Conservation (phyloP, 2,888 invertebrate genomes). For the Axea sp. region DNA sequence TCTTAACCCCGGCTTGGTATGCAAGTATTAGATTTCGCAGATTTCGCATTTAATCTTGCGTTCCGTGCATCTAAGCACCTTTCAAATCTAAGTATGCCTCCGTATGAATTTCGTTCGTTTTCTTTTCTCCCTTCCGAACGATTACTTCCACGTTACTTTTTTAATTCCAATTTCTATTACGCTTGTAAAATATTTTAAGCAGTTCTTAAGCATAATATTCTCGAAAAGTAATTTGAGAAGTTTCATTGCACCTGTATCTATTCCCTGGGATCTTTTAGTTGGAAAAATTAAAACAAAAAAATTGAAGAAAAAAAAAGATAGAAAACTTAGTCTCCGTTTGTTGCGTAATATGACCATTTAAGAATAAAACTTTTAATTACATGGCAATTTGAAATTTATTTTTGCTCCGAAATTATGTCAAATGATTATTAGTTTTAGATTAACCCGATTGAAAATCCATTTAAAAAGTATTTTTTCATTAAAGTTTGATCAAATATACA, state of each 20-base stretch:
- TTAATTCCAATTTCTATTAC: too few species aligned
- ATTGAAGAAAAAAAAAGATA: too few species aligned
- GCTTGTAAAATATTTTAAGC: too few species aligned
- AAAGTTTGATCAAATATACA: too few species aligned
- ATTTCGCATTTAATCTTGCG: conserved; percentile 66
- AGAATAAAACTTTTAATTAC: not conserved
- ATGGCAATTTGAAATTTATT: not conserved
- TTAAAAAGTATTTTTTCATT: too few species aligned
- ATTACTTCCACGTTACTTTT: too few species aligned
- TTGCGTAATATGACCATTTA: too few species aligned
- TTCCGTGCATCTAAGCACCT: conserved; percentile 36
- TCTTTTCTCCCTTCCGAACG: not conserved
- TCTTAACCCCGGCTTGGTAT: conserved; percentile 71
- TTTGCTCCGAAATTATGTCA: not conserved
- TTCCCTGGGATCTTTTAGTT: not conserved
- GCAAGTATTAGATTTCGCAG: conserved; percentile 72
- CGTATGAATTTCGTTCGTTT: conserved; percentile 2
- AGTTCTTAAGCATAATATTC: too few species aligned
- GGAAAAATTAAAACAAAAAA: too few species aligned
- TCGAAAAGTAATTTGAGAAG: conserved; percentile 8
- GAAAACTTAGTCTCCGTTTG: too few species aligned
- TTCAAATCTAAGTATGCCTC: conserved; percentile 2
- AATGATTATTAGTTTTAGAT: not conserved
- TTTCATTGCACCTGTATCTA: not conserved
- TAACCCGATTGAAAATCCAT: not conserved